Evolutionary conservation across 2,888 invertebrate species (phyloP).

Genomic region (Adelphocoris suturalis): DNA sequence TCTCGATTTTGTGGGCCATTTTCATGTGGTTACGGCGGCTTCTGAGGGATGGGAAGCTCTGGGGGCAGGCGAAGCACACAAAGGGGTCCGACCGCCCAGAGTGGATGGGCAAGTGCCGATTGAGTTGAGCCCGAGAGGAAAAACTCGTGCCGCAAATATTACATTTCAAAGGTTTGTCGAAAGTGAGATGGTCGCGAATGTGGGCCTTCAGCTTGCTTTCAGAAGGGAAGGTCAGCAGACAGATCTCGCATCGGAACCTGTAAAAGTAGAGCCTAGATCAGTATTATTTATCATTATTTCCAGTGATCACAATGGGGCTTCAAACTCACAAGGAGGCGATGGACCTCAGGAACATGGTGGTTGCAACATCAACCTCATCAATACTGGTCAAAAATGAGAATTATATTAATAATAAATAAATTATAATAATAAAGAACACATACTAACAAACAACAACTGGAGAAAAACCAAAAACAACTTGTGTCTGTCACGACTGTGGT

Average conservation of each 20-base stretch:
- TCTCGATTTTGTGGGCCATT: background rate
- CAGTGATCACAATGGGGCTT: no score
- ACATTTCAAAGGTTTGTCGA: conserved; percentile 6
- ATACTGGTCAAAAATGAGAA: no score
- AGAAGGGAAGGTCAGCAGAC: background rate
- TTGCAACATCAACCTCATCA: no score
- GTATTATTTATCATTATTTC: no score
- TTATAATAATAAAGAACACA: no score
- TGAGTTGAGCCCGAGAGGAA: conserved; percentile 22
- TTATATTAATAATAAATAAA: no score
- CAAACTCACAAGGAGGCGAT: no score
- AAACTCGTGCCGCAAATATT: conserved; percentile 13
- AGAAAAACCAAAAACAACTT: no score
- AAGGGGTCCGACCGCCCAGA: background rate
- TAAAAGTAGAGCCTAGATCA: background rate
- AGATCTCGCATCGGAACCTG: conserved; percentile 49
- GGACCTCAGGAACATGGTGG: no score
- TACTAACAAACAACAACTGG: no score
- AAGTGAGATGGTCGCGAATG: conserved; percentile 6
- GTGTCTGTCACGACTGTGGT: no score
- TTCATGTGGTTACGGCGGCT: background rate
- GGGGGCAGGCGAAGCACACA: conserved; percentile 22
- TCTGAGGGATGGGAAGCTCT: background rate
- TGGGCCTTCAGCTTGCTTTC: conserved; percentile 29
- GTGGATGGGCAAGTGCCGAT: conserved; percentile 11